Percentiles rank a stretch among this genome's conserved stretches.
These are phyloP conservation scores for Aselliscus stoliczkanus DNA, from an alignment of 2,797 vertebrate species.

Conservation along the genomic window DNA sequence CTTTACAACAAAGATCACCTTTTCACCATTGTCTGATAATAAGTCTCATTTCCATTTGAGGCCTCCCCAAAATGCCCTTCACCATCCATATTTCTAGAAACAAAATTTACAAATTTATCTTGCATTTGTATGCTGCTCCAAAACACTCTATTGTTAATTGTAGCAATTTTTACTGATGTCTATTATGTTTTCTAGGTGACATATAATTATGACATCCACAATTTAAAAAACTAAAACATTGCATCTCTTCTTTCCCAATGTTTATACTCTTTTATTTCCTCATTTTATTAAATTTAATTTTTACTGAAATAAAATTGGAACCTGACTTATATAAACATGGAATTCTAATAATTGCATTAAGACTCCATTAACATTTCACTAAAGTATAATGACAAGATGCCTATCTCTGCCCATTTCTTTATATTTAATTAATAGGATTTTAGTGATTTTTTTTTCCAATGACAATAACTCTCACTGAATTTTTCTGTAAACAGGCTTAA, in stretches of 20 bases:
- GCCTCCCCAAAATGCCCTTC: neutral
- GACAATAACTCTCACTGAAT: neutral
- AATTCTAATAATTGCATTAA: conserved; percentile 28
- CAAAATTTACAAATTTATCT: neutral
- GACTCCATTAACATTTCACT: neutral
- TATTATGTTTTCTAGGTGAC: neutral
- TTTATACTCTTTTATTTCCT: neutral
- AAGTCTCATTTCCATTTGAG: neutral
- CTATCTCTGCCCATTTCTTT: neutral
- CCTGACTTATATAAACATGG: neutral
- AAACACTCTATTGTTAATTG: neutral
- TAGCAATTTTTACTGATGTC: neutral
- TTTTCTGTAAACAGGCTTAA: neutral
- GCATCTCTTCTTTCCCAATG: neutral
- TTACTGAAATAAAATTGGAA: neutral
- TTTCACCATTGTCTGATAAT: neutral
- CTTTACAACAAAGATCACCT: neutral
- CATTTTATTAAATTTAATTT: conserved; percentile 18
- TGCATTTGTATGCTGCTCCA: neutral
- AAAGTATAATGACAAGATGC: neutral
- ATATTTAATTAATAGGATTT: neutral
- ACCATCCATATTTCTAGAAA: neutral
- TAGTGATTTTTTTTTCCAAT: neutral
- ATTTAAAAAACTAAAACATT: neutral
- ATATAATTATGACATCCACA: neutral